Conservation (phyloP, 2,113 vertebrate species). For the Meles meles region DNA sequence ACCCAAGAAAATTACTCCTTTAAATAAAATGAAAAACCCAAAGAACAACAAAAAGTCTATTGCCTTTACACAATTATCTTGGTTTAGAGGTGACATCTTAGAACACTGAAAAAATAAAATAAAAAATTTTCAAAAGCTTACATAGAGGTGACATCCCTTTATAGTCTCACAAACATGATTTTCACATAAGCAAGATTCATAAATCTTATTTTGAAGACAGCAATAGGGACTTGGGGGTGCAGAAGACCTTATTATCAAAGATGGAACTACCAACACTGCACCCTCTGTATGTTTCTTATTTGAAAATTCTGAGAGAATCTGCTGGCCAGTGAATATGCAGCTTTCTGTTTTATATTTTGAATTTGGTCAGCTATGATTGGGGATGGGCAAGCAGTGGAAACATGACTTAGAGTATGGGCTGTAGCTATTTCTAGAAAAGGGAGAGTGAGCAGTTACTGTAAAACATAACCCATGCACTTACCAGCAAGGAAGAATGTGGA, state of each 20-base stretch:
- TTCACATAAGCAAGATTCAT: not conserved
- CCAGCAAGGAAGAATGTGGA: not conserved
- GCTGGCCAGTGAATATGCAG: not conserved
- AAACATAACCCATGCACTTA: not conserved
- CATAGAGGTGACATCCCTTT: not conserved
- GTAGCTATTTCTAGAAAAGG: not conserved
- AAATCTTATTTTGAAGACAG: not conserved
- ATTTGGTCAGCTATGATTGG: not conserved
- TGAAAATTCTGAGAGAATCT: slow-evolving; percentile 1
- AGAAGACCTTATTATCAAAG: not conserved
- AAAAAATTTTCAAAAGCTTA: too few species aligned
- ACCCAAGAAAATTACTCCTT: not conserved
- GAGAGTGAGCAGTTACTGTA: not conserved
- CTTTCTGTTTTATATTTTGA: not conserved
- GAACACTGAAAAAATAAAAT: too few species aligned
- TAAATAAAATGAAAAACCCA: not conserved
- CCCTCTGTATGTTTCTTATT: not conserved
- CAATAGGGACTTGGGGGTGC: not conserved
- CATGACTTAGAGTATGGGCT: not conserved
- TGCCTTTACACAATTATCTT: not conserved
- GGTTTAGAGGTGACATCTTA: not conserved
- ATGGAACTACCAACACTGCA: not conserved
- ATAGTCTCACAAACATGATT: not conserved
- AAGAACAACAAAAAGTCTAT: not conserved
- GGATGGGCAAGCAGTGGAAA: not conserved